Evolutionary conservation across 2,888 invertebrate species (phyloP).

Genomic region (Acrocyrtus sp.): DNA sequence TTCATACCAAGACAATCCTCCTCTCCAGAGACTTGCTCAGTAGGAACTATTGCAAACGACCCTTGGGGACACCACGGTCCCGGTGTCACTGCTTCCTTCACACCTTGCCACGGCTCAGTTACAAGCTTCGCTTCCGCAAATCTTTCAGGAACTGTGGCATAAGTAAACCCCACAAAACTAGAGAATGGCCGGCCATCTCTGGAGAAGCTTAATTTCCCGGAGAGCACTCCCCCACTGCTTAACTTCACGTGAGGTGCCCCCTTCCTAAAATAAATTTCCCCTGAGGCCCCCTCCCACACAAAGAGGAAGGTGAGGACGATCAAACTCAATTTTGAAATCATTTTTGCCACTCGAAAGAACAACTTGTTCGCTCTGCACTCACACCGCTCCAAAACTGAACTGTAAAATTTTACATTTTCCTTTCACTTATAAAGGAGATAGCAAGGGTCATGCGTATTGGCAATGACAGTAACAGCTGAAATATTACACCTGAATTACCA

Average conservation of each 20-base stretch:
- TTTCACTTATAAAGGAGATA: too few species aligned
- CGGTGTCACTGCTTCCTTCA: neutral
- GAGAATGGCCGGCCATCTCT: neutral
- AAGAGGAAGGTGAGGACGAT: too few species aligned
- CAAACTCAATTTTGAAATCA: too few species aligned
- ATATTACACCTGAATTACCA: too few species aligned
- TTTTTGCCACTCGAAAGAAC: too few species aligned
- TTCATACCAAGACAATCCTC: neutral
- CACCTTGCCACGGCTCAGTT: neutral
- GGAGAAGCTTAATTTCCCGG: neutral
- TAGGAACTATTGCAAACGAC: neutral
- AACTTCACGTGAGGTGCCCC: constrained; percentile 13
- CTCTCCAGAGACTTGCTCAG: neutral
- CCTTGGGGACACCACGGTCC: neutral
- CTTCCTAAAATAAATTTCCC: neutral
- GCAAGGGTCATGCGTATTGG: too few species aligned
- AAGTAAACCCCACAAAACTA: neutral
- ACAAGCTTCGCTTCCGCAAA: neutral
- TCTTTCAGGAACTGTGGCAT: neutral
- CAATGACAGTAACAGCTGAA: too few species aligned
- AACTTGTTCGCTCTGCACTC: too few species aligned
- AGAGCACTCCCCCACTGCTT: neutral
- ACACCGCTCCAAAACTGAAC: too few species aligned
- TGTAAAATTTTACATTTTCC: too few species aligned
- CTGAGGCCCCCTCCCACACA: neutral